Conservation (phyloP, 64 coral and sea anemone genomes). For the Pocillopora damicornis region DNA sequence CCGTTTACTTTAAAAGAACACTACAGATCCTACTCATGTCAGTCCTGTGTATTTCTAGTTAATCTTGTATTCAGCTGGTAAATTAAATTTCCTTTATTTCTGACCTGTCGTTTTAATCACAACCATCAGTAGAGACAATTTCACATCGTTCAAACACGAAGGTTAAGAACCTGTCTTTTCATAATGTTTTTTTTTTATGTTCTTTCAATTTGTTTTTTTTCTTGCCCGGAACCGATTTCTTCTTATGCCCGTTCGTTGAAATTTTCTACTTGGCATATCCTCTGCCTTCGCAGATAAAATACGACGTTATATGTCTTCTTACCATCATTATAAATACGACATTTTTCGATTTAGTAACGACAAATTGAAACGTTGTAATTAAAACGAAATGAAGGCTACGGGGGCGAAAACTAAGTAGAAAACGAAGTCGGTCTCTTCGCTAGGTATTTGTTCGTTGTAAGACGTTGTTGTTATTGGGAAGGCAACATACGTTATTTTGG, state of each 20-base stretch:
- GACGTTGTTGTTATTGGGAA: too few species aligned
- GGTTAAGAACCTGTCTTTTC: background rate
- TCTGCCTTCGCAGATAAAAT: background rate
- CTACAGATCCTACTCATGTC: constrained; percentile 17
- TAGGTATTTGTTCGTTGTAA: too few species aligned
- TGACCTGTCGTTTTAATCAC: constrained; percentile 12
- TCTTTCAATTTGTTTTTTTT: background rate
- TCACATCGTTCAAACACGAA: background rate
- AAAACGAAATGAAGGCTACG: too few species aligned
- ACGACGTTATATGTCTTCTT: too few species aligned
- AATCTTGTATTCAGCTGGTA: constrained; percentile 39
- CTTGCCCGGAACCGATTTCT: background rate
- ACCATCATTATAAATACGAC: too few species aligned
- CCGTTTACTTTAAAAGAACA: background rate
- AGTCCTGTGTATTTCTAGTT: background rate
- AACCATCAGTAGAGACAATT: background rate
- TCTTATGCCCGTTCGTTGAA: background rate
- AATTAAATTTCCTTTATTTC: constrained; percentile 41
- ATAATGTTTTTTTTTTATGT: background rate
- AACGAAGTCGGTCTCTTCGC: too few species aligned
- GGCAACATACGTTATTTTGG: too few species aligned
- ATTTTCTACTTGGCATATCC: background rate
- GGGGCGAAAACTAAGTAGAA: too few species aligned
- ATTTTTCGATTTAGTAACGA: too few species aligned
- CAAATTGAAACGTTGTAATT: too few species aligned